Evolutionary conservation across 2,888 invertebrate genomes (phyloP), one percentile per base, ranked within the genome.

Genomic region (Acleris sparsana): DNA sequence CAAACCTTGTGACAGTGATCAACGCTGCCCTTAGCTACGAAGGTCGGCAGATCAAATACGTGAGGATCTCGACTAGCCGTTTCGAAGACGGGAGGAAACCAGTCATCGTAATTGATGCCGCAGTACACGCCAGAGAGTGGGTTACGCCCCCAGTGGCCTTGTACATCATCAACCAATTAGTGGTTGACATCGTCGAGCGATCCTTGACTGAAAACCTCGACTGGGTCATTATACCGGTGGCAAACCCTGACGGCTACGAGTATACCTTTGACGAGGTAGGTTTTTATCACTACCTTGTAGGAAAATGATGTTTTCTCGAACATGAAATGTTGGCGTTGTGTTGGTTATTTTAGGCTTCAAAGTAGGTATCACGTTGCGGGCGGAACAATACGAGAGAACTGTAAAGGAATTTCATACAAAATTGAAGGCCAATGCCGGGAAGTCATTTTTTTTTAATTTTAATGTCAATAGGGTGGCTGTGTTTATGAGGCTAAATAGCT

Each of bases 181-280:
- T 95, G 0, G 93, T 93, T 49, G 94, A 95, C 73, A 78, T 89
- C 25, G 84, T 77, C 3, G 93, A 94, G 73, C 78, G 76, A 0
- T 73, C 83, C 20, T 77, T 96, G 13, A 87, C 94, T 17, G 86
- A 94, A 9, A 80, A 87, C 25, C 90, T 95, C 56, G 95, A 96
- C 78, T 96, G 95, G 94, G 87, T 93, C 73, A 93, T 95, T 68
- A 86, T 96, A 43, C 96, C 96, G 0, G 80, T 94, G 51, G 86
- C 94, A 17, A 96, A 96, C 81, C 96, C 96, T 13, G 96, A 96
- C 78, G 96, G 96, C n/a, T 96, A 96, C 73, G 95, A 94, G 76
- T 95, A 93, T 83, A 93, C 94, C 0, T 92, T 93, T 68, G 82
- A 88, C 1, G 83, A 81, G 79, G 94, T 93, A 86, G 86, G 80